Evolutionary conservation across 2,797 vertebrate genomes (phyloP), one percentile per base, ranked within the genome.

Genomic region (Urocyon cinereoargenteus): DNA sequence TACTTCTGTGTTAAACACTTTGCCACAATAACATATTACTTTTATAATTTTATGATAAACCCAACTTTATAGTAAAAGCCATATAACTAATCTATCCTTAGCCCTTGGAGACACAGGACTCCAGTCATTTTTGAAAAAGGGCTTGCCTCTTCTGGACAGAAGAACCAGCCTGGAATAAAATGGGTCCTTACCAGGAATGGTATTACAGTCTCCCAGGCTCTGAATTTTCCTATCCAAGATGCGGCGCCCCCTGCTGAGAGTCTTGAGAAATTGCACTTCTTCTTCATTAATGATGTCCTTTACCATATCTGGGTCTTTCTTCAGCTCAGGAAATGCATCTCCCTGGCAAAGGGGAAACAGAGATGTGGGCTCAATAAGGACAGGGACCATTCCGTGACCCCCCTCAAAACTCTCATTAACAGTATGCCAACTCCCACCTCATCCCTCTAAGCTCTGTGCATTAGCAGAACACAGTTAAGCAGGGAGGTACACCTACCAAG

Each of bases 201-300:
- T 99, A 97, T 99, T 99, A 97, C 98, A 98, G 85, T 99, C 99
- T 73, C 99, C 99, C 94, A 99, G 98, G 96, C 99, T 99, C 98
- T 99, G 99, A 96, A 99, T 99, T 98, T 99, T 99, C 90, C 99
- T 98, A 96, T 99, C 99, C 7, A 99, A 98, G 97, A 99, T 99
- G 34, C 99, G 99, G 36, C 99, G 99, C 21, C 99, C 99, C 93
- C 99, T 99, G 98, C 98, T 99, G 96, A 99, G 99, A 0, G 99
- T 99, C 98, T 99, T 99, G 79, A 99, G 99, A 98, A 99, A 99
- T 98, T 99, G 99, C 62, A 92, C 98, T 97, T 99, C 99, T 90
- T 99, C 99, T 96, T 99, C 99, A 86, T 99, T 99, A 81, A 99
- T 99, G 51, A 99, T 99, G 96, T 99, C 99, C 97, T 99, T 99